phyloP scores from a whole-genome alignment of 2,797 vertebrate genomes.

The Lithobates pipiens region DNA sequence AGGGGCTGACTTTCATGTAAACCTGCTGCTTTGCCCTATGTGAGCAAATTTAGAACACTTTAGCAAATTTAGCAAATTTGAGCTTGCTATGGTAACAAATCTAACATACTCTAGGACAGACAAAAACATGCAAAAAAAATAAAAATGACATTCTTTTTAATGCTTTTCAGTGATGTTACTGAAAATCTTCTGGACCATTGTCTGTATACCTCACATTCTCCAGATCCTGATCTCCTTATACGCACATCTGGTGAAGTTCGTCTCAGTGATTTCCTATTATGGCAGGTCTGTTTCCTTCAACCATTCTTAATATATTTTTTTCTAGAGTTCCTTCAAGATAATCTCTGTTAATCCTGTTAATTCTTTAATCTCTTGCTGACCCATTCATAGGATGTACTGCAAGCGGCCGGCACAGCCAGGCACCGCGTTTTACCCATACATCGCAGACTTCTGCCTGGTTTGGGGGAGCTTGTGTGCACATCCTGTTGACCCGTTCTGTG shows the following conservation, averaged over 20 bases:
- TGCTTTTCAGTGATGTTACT: conserved; percentile 86
- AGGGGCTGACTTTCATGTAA: background rate
- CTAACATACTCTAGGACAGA: background rate
- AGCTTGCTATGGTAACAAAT: no score
- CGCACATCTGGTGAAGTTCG: conserved; percentile 97
- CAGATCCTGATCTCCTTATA: conserved; percentile 94
- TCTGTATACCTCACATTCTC: conserved; percentile 93
- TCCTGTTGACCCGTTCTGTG: no score
- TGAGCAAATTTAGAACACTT: no score
- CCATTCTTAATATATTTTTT: background rate
- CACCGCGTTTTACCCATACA: no score
- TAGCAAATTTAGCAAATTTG: no score
- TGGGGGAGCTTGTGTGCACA: no score
- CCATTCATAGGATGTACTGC: no score
- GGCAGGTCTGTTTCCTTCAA: conserved; percentile 81
- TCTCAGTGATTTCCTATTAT: conserved; percentile 96
- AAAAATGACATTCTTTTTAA: background rate
- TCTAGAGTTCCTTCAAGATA: no score
- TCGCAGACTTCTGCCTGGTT: no score
- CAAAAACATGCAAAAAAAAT: background rate
- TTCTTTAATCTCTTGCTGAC: no score
- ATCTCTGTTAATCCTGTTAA: no score
- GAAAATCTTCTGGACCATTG: conserved; percentile 90
- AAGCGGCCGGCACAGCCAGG: no score
- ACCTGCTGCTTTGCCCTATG: background rate